Evolutionary conservation across 1,140 invertebrate genomes (phyloP), one percentile per base, ranked within the genome.

Genomic region (Cydia strobilella): DNA sequence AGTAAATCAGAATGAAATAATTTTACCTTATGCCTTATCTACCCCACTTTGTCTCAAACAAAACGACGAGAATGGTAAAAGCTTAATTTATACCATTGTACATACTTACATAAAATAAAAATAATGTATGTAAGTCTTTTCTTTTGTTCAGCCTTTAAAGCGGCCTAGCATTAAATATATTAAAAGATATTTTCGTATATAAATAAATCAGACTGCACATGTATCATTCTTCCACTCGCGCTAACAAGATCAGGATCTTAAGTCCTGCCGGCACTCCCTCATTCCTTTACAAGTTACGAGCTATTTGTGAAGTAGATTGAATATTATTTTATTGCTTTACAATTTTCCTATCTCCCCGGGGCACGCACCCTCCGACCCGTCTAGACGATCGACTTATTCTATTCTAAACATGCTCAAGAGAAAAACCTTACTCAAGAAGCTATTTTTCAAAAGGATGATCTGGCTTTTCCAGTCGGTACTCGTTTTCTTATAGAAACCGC

Each of bases 301-400:
- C 27, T 72, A 71, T 71, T 75, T 71, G 42, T 71, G 48, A 71
- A 75, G 69, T 75, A 80, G 66, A 82, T 83, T 82, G 79, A 82
- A 83, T 81, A 83, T 82, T 76, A 83, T 76, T 85, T 85, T 87
- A 86, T 85, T 86, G 83, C 83, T 84, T 84, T 79, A 81, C 79
- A 85, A 89, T 86, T 86, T 87, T 88, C 79, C 71, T 79, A 82
- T 82, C 75, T 82, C 87, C 83, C 85, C 75, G 62, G 83, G 82
- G 82, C 77, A 78, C 76, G 75, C 82, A 83, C 81, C 84, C 85
- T 82, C 78, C 75, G 71, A 78, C 59, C 75, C 84, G 89, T 89
- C 88, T 91, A 91, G 89, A 90, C 89, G 80, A 84, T 84, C 75
- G 82, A 81, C 76, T 84, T 83, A 87, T 83, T 84, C 63, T 65